Conservation (phyloP, 2,797 vertebrate genomes). For the Etheostoma perlongum region DNA sequence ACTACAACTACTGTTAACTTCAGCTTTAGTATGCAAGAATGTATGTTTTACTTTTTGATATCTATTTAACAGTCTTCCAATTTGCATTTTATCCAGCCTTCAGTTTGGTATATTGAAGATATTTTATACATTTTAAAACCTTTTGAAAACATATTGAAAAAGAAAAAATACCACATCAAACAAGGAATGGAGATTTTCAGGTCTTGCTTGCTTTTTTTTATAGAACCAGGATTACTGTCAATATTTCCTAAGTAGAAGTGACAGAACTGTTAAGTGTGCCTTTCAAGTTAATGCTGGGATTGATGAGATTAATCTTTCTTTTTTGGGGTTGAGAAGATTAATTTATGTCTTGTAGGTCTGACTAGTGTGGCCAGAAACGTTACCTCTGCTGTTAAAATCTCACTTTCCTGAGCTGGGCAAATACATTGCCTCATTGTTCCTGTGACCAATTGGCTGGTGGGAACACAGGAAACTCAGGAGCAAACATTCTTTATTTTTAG, state of each 20-base stretch:
- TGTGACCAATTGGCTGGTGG: conserved; percentile 23
- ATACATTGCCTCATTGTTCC: conserved; percentile 44
- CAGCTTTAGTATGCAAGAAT: background rate
- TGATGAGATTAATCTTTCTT: background rate
- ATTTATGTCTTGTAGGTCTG: background rate
- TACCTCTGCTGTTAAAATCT: conserved; percentile 18
- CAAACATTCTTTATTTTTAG: conserved; percentile 42
- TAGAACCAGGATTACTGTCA: background rate
- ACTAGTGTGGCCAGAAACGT: background rate
- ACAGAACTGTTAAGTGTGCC: background rate
- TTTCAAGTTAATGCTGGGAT: background rate
- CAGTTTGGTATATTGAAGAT: background rate
- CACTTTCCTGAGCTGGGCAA: conserved; percentile 18
- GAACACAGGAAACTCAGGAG: conserved; percentile 37
- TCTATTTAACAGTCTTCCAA: background rate
- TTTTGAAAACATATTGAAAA: background rate
- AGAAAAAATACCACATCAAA: background rate
- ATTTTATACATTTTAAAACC: background rate
- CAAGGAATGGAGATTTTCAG: background rate
- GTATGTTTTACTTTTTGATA: background rate
- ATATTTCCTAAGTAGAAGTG: background rate
- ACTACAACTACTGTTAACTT: background rate
- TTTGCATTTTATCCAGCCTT: background rate
- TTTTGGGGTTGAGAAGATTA: background rate
- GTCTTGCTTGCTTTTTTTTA: background rate